These are phyloP conservation scores for Nemopilema nomurai DNA, from an alignment of 30 jellyfish, hydroid and myxozoan genomes.

Conservation along the genomic window DNA sequence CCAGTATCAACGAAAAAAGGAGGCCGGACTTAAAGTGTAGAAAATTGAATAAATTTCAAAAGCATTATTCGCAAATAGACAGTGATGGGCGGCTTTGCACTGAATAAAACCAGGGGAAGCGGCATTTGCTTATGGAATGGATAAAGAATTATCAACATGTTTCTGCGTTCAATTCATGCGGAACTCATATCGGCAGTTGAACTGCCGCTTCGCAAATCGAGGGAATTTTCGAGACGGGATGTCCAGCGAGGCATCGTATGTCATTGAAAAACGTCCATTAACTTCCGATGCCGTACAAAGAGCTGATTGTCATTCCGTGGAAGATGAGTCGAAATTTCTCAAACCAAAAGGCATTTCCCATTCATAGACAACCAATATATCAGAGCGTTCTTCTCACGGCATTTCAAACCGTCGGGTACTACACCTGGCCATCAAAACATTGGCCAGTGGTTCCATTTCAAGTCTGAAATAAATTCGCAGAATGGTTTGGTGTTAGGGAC, in stretches of 20 bases:
- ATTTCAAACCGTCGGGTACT: background rate
- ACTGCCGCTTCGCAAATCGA: slow-evolving; percentile 2
- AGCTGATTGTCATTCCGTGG: background rate
- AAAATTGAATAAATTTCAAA: background rate
- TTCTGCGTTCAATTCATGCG: background rate
- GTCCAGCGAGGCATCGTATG: background rate
- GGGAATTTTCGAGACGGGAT: slow-evolving; percentile 4
- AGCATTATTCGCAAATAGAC: background rate
- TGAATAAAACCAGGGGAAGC: background rate
- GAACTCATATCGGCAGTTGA: background rate
- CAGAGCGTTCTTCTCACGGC: background rate
- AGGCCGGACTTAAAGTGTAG: background rate
- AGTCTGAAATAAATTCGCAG: background rate
- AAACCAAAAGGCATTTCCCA: background rate
- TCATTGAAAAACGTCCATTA: background rate
- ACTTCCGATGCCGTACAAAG: background rate
- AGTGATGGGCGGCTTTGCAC: background rate
- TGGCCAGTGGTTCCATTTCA: background rate
- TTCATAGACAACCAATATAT: background rate
- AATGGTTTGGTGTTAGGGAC: background rate
- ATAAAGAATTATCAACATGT: background rate
- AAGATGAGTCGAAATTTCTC: background rate
- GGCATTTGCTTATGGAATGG: background rate
- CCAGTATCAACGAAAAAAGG: background rate
- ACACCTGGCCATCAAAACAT: background rate